Evolutionary conservation across 2,888 invertebrate species (phyloP).

Genomic region (Schizaphis graminum): DNA sequence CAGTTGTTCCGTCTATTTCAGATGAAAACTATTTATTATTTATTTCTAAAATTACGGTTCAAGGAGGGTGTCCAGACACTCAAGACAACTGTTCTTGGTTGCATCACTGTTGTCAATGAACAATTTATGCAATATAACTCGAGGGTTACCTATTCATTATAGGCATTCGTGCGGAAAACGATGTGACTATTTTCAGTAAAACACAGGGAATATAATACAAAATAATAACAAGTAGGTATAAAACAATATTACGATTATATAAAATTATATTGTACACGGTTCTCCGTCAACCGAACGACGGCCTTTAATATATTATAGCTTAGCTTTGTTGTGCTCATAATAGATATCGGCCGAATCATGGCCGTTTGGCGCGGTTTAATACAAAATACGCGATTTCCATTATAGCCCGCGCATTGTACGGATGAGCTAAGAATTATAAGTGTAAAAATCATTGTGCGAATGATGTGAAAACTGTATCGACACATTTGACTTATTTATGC

Average conservation of each 20-base stretch:
- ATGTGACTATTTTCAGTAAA: background rate
- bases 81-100: too few species aligned
- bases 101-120: background rate
- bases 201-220: background rate
- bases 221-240: background rate
- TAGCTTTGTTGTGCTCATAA: background rate
- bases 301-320: background rate
- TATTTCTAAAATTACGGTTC: too few species aligned
- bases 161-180: background rate
- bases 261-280: background rate
- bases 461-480: background rate
- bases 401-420: background rate
- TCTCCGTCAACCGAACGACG: background rate
- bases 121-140: background rate
- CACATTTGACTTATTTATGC: background rate
- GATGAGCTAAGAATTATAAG: background rate
- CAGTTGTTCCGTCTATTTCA: too few species aligned
- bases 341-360: background rate
- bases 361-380: background rate
- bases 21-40: too few species aligned
- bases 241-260: background rate
- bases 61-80: too few species aligned
- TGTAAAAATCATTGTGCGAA: background rate
- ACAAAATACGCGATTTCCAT: background rate
- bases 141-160: background rate